These are phyloP conservation scores for Leptinotarsa defecta DNA, from an alignment of 1,140 invertebrate genomes.

Conservation along the genomic window DNA sequence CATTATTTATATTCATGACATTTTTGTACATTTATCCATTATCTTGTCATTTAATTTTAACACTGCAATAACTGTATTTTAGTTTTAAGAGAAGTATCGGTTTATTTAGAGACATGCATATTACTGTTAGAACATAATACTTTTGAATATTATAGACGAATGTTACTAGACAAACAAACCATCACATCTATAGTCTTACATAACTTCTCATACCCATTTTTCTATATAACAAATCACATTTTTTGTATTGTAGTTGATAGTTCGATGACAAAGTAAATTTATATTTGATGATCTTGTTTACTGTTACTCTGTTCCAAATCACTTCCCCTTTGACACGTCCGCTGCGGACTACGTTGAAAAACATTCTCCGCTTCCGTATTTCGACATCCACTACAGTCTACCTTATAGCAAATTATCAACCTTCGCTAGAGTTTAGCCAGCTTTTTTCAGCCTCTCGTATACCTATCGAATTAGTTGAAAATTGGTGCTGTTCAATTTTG, in stretches of 20 bases:
- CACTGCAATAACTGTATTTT: conserved; percentile 1
- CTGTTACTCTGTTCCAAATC: neutral
- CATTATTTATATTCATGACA: conserved; percentile 6
- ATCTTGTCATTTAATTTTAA: neutral
- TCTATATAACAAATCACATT: conserved; percentile 18
- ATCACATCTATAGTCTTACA: conserved; percentile 6
- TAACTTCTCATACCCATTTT: conserved; percentile 16
- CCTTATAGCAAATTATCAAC: too few relatives aligned
- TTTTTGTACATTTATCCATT: neutral
- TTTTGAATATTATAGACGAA: conserved; percentile 17
- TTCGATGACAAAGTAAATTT: conserved; percentile 22
- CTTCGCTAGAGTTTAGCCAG: too few relatives aligned
- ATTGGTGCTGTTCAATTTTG: too few relatives aligned
- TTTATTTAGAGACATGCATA: conserved; percentile 1
- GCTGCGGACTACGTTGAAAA: too few relatives aligned
- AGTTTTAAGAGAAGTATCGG: neutral
- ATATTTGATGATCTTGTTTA: conserved; percentile 19
- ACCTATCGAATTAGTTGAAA: too few relatives aligned
- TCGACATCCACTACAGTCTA: too few relatives aligned
- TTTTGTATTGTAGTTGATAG: conserved; percentile 20
- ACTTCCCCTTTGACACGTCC: too few relatives aligned
- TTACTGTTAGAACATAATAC: conserved; percentile 2
- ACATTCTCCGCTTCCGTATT: too few relatives aligned
- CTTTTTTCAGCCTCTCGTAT: too few relatives aligned
- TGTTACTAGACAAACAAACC: neutral